Base-by-base conservation (phyloP, 2,888 invertebrate genomes). In the Ennomos fuscantarius region DNA sequence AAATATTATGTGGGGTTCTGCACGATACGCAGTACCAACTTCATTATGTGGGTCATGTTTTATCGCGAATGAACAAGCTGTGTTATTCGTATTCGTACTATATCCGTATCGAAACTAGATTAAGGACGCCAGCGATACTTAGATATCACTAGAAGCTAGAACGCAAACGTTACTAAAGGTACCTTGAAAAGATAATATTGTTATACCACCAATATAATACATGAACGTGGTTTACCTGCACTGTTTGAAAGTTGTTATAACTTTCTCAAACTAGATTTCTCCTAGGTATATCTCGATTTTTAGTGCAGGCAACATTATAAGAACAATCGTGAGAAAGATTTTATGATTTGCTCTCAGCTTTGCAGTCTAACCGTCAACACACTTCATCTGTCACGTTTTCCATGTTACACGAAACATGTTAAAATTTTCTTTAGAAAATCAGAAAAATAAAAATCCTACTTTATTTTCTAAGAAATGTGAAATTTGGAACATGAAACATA, bases 381-480 rank as follows among this genome's bases (percentile, higher is more conserved):
- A 45, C 41, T 49, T 59, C 52, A 48, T 50, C 15, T 56, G 33
- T 56, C 8, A 44, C 52, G 53, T 33, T 36, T 45, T 46, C 11
- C 6, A 24, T 9, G 43, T 13, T 41, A 50, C 40, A 39, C 11
- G 41, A 58, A 54, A 54, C 9, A 43, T 50, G 53, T 57, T 43
- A 49, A 49, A 45, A 42, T 24, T 39, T 45, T 50, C 47, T 52
- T 31, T 9, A 52, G 40, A 57, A 37, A 37, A 48, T 47, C 40
- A 34, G 15, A 24, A 31, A 24, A 50, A 34, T 12, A 6, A 32
- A 60, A 12, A 40, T 32, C 11, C 12, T 34, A 43, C 45, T 48
- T 44, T 24, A 46, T 52, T 58, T 85, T 83, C 82, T 64, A 35
- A 72, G 81, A 80, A 81, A 51, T 49, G 58, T 50, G 35, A 64